Evolutionary conservation across 2,888 invertebrate species (phyloP), one percentile per base, ranked within the genome.

Genomic region (Rhynchonema sp.): DNA sequence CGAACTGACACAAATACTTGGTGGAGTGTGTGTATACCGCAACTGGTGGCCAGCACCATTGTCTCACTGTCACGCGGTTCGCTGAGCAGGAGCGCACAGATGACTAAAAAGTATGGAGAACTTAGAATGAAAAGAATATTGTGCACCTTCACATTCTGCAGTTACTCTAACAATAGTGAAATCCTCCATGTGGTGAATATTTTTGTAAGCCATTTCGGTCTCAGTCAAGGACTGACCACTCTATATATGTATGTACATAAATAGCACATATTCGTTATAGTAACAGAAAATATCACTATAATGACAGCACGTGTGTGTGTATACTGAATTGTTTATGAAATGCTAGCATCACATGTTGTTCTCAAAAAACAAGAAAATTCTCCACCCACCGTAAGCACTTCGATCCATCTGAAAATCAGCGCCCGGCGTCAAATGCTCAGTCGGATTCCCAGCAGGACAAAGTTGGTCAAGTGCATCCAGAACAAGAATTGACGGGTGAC

Each of bases 391-490:
- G 23, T 1, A 2, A 53, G 25, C 26, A 6, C 23, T 13, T 25
- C 25, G 53, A 13, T 26, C 30, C 22, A n/a, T 9, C 27, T 52
- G 2, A 1, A 59, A 25, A 17, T 53, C 54, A 9, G 52, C 59
- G 26, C 1, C 28, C 23, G 46, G 58, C 20, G 46, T 17, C 46
- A 52, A 9, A 17, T 52, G 22, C 20, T 49, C 49, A 22, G 23
- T 22, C 1, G 49, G 3, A 20, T 27, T 13, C n/a, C 6, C 17
- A 13, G 46, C 30, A 6, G 23, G n/a, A 25, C 59, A 59, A 17
- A 59, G 9, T 2, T 27, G 38, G 22, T 59, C 59, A 13, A 59
- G 17, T 9, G 25, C 38, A 46, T 59, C 59, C 46, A 59, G 38
- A 22, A 59, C n/a, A 1, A 59, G 28, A 1, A 59, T 3, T 13